Evolutionary conservation across 2,113 vertebrate species (phyloP).

Genomic region (Scatophagus argus): DNA sequence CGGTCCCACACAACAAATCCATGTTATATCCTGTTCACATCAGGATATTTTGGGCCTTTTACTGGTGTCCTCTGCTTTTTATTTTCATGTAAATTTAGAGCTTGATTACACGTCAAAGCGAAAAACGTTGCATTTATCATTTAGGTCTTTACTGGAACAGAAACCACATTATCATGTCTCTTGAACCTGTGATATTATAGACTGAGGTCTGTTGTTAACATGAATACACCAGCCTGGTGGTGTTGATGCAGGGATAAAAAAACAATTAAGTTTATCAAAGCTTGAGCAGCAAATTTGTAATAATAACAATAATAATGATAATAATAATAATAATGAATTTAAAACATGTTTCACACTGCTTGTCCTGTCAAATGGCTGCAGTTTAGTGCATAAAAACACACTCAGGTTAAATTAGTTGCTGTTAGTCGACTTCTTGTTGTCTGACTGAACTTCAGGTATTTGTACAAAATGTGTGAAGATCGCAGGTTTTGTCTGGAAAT

Average conservation of each 20-base stretch:
- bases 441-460: neutral
- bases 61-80: neutral
- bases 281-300: neutral
- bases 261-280: neutral
- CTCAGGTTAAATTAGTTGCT: too few species aligned
- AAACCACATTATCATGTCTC: neutral
- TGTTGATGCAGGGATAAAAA: conserved; percentile 10
- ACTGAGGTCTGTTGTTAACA: neutral
- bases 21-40: neutral
- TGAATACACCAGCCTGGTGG: too few species aligned
- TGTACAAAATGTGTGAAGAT: conserved; percentile 71
- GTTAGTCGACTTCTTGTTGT: too few species aligned
- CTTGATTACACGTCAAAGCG: neutral
- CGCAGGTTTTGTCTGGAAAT: conserved; percentile 78
- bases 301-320: neutral
- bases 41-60: neutral
- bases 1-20: neutral
- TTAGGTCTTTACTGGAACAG: neutral
- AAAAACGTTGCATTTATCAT: neutral
- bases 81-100: neutral
- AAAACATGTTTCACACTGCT: neutral
- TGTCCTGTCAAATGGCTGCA: too few species aligned
- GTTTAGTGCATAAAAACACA: neutral
- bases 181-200: neutral
- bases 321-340: neutral